Conservation (phyloP, 2,113 vertebrate species). For the Sterrhoptilus dennistouni region DNA sequence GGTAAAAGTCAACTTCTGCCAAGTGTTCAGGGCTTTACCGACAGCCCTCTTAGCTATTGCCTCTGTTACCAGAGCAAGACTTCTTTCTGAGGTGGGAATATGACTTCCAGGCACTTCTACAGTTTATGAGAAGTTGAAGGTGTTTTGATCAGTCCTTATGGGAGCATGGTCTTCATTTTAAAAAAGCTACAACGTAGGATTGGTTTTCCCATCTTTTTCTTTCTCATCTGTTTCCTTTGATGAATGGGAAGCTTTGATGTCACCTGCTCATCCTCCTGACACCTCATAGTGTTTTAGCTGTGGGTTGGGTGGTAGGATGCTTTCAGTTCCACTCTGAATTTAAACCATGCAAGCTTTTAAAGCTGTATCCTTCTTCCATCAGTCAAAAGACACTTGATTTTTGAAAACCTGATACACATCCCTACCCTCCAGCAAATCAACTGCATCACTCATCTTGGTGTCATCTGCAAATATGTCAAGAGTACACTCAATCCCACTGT, state of each 20-base stretch:
- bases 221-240: neutral
- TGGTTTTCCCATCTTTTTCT: neutral
- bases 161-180: neutral
- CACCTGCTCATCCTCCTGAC: neutral
- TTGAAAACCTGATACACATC: neutral
- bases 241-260: neutral
- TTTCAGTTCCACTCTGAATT: neutral
- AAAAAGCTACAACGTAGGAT: neutral
- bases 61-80: neutral
- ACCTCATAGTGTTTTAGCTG: neutral
- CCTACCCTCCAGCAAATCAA: neutral
- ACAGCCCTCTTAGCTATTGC: neutral
- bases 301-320: neutral
- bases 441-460: neutral
- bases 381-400: neutral
- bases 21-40: neutral
- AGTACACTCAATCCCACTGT: fast-evolving
- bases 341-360: neutral
- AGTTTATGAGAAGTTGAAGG: neutral
- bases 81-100: neutral
- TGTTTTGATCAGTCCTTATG: neutral
- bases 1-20: neutral
- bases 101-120: neutral
- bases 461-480: neutral
- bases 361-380: neutral